These are phyloP conservation scores for Ceyx melanurus DNA, from an alignment of 2,113 vertebrate species.

Conservation along the genomic window DNA sequence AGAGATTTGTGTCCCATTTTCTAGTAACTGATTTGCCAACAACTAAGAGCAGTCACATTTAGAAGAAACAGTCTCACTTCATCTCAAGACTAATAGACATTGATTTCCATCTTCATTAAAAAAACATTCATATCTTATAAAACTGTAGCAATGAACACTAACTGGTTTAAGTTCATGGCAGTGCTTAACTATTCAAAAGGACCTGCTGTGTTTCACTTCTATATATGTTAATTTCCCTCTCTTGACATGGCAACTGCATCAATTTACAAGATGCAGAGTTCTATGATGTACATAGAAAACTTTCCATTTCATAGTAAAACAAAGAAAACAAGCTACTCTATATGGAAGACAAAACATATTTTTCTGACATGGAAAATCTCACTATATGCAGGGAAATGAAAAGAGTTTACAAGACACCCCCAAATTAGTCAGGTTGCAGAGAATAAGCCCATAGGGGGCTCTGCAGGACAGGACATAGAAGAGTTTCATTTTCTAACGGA, in stretches of 20 bases:
- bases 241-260: background rate
- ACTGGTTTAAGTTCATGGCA: background rate
- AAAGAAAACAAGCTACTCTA: background rate
- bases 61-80: background rate
- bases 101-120: background rate
- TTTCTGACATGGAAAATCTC: background rate
- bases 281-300: background rate
- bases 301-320: background rate
- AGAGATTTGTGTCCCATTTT: background rate
- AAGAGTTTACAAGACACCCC: background rate
- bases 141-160: background rate
- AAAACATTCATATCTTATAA: background rate
- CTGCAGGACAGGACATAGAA: constrained; percentile 50
- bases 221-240: background rate
- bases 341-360: background rate
- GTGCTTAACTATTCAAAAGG: background rate
- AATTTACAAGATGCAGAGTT: background rate
- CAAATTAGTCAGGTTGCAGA: background rate
- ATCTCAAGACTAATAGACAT: background rate
- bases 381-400: background rate
- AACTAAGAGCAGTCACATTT: background rate
- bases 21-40: background rate
- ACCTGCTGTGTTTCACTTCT: background rate
- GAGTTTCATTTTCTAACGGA: background rate
- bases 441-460: constrained; percentile 45